Evolutionary conservation across 2,797 vertebrate genomes (phyloP).

Genomic region (Tenualosa thibaudeaui): DNA sequence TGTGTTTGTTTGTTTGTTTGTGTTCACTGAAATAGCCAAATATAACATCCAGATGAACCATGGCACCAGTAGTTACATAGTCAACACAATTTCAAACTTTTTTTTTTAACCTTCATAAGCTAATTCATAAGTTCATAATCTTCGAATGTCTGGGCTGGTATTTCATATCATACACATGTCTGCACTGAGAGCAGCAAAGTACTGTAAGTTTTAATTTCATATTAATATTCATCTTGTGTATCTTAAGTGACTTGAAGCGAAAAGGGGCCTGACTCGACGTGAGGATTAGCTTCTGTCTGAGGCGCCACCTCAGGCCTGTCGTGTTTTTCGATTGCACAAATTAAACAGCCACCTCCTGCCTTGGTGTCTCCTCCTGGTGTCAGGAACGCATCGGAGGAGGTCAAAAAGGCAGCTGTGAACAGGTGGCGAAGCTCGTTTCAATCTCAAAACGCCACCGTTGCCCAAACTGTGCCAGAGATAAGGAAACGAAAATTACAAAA

Average conservation of each 20-base stretch:
- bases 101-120: neutral
- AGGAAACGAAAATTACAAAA: neutral
- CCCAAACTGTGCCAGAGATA: neutral
- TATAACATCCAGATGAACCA: neutral
- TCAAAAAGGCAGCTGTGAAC: conserved; percentile 1
- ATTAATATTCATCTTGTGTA: neutral
- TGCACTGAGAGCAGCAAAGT: neutral
- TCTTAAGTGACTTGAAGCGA: neutral
- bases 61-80: neutral
- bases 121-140: too few relatives aligned
- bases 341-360: neutral
- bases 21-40: neutral
- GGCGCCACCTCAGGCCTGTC: neutral
- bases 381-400: neutral
- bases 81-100: neutral
- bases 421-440: conserved; percentile 1
- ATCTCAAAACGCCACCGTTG: too few relatives aligned
- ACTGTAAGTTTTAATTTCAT: neutral
- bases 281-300: neutral
- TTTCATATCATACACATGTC: neutral
- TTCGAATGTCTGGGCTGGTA: neutral
- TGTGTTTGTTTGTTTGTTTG: too few relatives aligned
- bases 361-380: neutral
- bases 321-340: neutral
- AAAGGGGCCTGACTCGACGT: neutral